These are phyloP conservation scores for Peromyscus nudipes DNA, from an alignment of 2,797 vertebrate species.

Conservation along the genomic window DNA sequence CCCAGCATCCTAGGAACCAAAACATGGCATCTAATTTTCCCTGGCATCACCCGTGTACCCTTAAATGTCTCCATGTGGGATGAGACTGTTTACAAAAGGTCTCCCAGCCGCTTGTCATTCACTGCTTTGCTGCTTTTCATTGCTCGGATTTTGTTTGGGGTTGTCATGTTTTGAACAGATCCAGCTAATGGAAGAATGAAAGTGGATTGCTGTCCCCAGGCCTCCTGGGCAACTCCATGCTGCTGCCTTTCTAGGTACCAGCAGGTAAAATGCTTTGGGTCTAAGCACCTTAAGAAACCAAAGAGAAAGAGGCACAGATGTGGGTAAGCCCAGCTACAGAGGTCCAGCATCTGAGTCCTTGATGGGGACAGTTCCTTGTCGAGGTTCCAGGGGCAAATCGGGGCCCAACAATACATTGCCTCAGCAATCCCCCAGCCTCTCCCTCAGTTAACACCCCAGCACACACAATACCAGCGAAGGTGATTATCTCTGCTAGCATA, in stretches of 20 bases:
- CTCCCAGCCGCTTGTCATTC: not conserved
- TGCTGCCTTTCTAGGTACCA: not conserved
- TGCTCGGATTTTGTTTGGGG: not conserved
- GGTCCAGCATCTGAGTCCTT: conserved; percentile 44
- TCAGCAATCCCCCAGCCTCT: conserved; percentile 87
- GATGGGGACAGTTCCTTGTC: conserved; percentile 25
- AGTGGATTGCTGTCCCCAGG: not conserved
- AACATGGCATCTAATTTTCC: not conserved
- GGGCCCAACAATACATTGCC: conserved; percentile 86
- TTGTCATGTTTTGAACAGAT: conserved; percentile 70
- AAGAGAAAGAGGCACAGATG: not conserved
- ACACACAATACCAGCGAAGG: conserved; percentile 93
- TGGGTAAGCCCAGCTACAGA: not conserved
- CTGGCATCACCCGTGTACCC: not conserved
- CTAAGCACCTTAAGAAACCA: conserved; percentile 65
- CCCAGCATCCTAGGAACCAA: not conserved
- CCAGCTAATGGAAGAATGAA: conserved; percentile 50
- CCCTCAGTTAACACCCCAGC: conserved; percentile 90
- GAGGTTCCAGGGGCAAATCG: conserved; percentile 80
- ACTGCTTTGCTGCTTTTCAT: not conserved
- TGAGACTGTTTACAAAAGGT: not conserved
- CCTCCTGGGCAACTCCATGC: conserved; percentile 66
- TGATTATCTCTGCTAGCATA: conserved; percentile 97
- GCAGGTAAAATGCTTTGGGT: conserved; percentile 58
- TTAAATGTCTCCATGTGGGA: not conserved